Evolutionary conservation across 2,888 invertebrate genomes (phyloP).

Genomic region (Leucania comma): DNA sequence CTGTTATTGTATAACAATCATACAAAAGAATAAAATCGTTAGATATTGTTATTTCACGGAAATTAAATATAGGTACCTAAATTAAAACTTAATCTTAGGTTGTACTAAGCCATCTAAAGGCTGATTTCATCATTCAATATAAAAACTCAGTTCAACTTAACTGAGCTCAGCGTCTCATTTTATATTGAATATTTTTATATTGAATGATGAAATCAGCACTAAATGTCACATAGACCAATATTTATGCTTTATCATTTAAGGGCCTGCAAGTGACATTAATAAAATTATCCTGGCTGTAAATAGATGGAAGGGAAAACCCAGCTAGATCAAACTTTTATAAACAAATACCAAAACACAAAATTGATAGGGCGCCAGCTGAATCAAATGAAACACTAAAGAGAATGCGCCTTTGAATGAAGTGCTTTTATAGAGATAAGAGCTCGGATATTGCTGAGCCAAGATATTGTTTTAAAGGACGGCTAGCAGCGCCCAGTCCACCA

Average conservation of each 20-base stretch:
- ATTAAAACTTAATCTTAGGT: not conserved
- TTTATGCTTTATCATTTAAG: not conserved
- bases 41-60: no score
- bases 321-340: not conserved
- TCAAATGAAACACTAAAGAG: constrained; percentile 27
- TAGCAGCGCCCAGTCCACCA: constrained; percentile 47
- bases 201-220: no score
- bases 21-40: not conserved
- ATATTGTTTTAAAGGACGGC: constrained; percentile 67
- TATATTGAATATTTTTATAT: no score
- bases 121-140: no score
- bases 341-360: not conserved
- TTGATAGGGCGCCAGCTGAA: not conserved
- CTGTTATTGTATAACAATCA: not conserved
- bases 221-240: not conserved
- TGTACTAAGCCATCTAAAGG: no score
- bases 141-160: no score
- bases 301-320: not conserved
- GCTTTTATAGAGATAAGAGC: constrained; percentile 33
- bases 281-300: not conserved
- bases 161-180: no score
- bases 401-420: constrained; percentile 23
- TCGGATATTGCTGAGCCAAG: constrained; percentile 54
- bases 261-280: not conserved
- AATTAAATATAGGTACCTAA: not conserved